Evolutionary conservation across 1,140 invertebrate species (phyloP).

Genomic region (Vollenhovia emeryi): DNA sequence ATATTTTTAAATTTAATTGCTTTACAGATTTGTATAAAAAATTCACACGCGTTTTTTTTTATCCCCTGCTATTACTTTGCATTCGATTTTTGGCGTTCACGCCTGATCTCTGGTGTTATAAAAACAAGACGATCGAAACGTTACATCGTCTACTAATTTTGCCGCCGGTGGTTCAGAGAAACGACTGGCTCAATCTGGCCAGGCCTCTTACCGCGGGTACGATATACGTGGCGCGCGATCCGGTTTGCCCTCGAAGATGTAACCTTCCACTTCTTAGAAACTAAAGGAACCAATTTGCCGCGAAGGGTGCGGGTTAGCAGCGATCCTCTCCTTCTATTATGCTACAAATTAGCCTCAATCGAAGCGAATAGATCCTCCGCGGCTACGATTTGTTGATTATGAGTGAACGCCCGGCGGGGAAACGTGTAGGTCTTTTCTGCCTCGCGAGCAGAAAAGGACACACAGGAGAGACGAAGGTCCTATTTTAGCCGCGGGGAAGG

Average conservation of each 20-base stretch:
- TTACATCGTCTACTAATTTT: slow-evolving; percentile 62
- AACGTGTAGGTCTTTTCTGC: slow-evolving; percentile 28
- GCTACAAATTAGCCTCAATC: slow-evolving; percentile 57
- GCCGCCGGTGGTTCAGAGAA: slow-evolving; percentile 49
- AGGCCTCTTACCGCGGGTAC: background rate
- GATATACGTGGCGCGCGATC: slow-evolving; percentile 34
- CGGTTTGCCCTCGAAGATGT: slow-evolving; percentile 74
- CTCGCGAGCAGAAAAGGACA: slow-evolving; percentile 26
- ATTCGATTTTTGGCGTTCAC: background rate
- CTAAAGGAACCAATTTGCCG: slow-evolving; percentile 69
- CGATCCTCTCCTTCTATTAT: slow-evolving; percentile 48
- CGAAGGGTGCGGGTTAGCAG: slow-evolving; percentile 36
- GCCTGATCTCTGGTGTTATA: background rate
- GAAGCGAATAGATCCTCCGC: slow-evolving; percentile 37
- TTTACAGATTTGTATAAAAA: background rate
- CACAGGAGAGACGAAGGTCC: slow-evolving; percentile 16
- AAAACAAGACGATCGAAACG: slow-evolving; percentile 53
- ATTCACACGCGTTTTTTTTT: background rate
- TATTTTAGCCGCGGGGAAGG: slow-evolving; percentile 30
- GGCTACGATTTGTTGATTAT: slow-evolving; percentile 63
- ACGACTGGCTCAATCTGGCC: slow-evolving; percentile 38
- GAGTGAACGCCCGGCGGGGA: slow-evolving; percentile 21
- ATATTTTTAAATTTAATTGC: background rate
- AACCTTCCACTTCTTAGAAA: slow-evolving; percentile 75
- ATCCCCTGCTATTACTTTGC: background rate